Base-by-base conservation (phyloP, 2,888 invertebrate genomes). In the Urechis unicinctus region DNA sequence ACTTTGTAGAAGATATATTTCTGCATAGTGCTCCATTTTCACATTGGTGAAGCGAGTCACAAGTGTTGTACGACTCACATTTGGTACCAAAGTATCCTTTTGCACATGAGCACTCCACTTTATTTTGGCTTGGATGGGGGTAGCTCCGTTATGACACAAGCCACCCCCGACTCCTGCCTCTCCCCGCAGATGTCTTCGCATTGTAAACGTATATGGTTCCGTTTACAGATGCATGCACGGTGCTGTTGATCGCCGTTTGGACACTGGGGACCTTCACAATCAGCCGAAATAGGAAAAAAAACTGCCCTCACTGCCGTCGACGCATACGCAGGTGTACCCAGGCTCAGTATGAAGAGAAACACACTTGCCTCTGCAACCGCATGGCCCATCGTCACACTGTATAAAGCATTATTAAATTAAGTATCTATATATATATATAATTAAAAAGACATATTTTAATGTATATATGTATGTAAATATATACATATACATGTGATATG, bases 1-100 rank as follows among this genome's bases (percentile, higher is more conserved):
- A 69, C n/a, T 62, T 21, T 26, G 48, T 50, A n/a, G 53, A 55
- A 13, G 58, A 55, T 4, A 61, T 29, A 28, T 50, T 62, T 3
- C 52, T 44, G 55, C 73, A 73, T 2, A 53, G 59, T 1, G 64
- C 70, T 22, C 62, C 64, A 57, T 72, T 68, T 44, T 61, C 44
- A 55, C 73, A 73, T 1, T 66, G 65, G 2, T 30, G n/a, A n/a
- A n/a, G n/a, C n/a, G n/a, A n/a, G n/a, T n/a, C n/a, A n/a, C n/a
- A n/a, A n/a, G n/a, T n/a, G n/a, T n/a, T n/a, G 44, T 45, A 36
- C 24, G 13, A 28, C 29, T 59, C 49, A 43, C 59, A 59, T 28
- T 17, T 28, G 21, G 25, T 30, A 24, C 58, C 60, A 25, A 43
- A 48, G 53, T 44, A 59, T 17, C 52, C 51, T 5, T 44, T 28